phyloP scores from a whole-genome alignment of 2,113 vertebrate species.

The Podilymbus podiceps region DNA sequence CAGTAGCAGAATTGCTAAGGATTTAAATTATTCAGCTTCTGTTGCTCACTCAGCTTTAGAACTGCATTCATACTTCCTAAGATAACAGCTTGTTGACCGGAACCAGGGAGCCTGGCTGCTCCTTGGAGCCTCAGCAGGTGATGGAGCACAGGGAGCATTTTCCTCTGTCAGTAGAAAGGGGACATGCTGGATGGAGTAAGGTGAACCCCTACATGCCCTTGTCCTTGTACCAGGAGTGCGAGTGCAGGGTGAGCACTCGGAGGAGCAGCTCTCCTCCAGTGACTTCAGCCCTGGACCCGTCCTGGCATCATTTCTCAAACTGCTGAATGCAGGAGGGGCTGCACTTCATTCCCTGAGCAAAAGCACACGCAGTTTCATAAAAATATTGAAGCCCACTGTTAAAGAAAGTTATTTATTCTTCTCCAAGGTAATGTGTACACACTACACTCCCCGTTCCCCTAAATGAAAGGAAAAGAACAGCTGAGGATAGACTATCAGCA shows the following conservation, averaged over 20 bases:
- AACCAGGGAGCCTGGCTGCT: neutral
- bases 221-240: neutral
- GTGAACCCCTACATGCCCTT: neutral
- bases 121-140: neutral
- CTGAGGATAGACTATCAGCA: neutral
- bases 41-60: slow-evolving; percentile 29
- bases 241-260: neutral
- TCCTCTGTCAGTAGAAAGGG: neutral
- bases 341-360: neutral
- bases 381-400: neutral
- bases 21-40: slow-evolving; percentile 24
- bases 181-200: neutral
- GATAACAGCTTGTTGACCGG: neutral
- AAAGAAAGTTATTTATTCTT: neutral
- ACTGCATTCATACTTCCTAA: neutral
- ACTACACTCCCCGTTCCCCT: neutral
- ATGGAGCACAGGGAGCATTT: neutral
- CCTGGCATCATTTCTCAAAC: neutral
- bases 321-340: neutral
- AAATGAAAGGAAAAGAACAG: neutral
- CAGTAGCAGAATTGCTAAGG: neutral
- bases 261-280: neutral
- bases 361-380: neutral
- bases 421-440: neutral
- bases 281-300: neutral